A percentile compares a stretch with the other conserved stretches of the same genome.
Conservation (phyloP, 1,140 invertebrate species). For the Asbolus verrucosus region DNA sequence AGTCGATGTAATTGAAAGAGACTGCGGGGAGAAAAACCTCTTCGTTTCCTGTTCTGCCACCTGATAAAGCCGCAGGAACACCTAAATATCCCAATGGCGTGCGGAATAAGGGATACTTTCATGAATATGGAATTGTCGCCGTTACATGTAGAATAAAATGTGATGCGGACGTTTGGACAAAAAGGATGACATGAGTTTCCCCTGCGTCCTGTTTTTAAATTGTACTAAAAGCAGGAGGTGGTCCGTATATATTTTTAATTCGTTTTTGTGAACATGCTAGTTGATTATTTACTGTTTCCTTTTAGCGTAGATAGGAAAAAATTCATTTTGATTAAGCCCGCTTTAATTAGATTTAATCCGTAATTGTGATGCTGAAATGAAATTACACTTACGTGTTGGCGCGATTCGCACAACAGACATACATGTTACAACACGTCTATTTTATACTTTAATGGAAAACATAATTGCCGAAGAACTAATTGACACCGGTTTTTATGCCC, state of each 20-base stretch:
- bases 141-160: constrained; percentile 12
- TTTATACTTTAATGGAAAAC: no score
- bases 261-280: not conserved
- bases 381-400: not conserved
- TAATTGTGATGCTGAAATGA: not conserved
- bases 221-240: constrained; percentile 30
- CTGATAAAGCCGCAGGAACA: not conserved
- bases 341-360: not conserved
- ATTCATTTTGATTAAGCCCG: not conserved
- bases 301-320: not conserved
- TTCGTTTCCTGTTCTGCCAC: not conserved
- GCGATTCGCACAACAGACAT: no score
- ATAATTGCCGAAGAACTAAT: no score
- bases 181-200: constrained; percentile 29
- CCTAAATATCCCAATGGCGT: constrained; percentile 4
- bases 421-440: no score
- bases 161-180: constrained; percentile 20
- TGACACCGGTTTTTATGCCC: no score
- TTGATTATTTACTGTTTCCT: constrained; percentile 5
- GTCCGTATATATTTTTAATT: constrained; percentile 26
- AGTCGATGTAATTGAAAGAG: constrained; percentile 8
- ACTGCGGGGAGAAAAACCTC: not conserved
- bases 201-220: constrained; percentile 26
- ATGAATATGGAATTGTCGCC: constrained; percentile 33
- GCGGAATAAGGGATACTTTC: constrained; percentile 9